Evolutionary conservation across 2,797 vertebrate species (phyloP), one percentile per base, ranked within the genome.

Genomic region (Eupleurogrammus muticus): DNA sequence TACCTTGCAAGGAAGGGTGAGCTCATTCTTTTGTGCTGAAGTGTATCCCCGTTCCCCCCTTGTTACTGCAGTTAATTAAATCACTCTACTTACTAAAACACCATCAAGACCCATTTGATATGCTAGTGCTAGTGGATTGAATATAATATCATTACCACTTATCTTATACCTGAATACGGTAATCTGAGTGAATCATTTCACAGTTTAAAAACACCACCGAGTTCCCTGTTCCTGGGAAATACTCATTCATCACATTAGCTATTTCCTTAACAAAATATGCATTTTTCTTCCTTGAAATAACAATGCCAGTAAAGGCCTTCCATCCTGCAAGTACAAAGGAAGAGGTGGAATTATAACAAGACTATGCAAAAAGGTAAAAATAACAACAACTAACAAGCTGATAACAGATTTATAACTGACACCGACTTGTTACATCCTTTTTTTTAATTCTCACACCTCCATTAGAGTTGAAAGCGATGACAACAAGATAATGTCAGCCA

Each of bases 341-440:
- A 47, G 60, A 71, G 38, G 69, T 44, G 66, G 21, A 35, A 64
- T 48, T 24, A 73, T 50, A 24, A 63, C 40, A 21, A 42, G 11
- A 36, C 59, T n/a, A 48, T 19, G 20, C 73, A 19, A 20, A 20
- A 46, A 32, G 42, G 34, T 60, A 46, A 48, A 47, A 49, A 46
- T 20, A 63, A 67, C 19, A 52, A 13, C 32, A 35, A 62, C 1
- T 32, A 38, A 64, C 1, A 1, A 66, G 19, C 24, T 17, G 66
- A 23, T 38, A 42, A 62, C 9, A 1, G 53, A 73, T 66, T 80
- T 78, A 82, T 20, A 38, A 12, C 16, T 23, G 40, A 59, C 73
- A 55, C 36, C 53, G 63, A 67, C n/a, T 57, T 60, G 79, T 9
- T 20, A 49, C 59, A 67, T 79, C 58, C 56, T 62, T 10, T 64